These are phyloP conservation scores for Ectropis grisescens DNA, from an alignment of 1,140 invertebrate genomes.

Conservation along the genomic window DNA sequence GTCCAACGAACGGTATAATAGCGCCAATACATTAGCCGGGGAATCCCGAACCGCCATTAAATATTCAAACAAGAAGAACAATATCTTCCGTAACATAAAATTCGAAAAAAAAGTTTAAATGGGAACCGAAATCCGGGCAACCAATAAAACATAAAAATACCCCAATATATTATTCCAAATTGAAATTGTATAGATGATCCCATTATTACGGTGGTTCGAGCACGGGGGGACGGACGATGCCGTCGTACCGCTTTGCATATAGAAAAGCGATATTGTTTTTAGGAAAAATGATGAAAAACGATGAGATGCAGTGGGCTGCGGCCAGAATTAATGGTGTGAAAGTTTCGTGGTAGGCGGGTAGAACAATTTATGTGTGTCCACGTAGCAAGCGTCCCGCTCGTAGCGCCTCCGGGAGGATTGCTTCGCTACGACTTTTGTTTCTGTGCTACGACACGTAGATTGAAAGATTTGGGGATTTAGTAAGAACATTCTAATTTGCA, in stretches of 20 bases:
- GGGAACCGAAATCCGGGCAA: constrained; percentile 42
- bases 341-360: constrained; percentile 16
- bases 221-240: no score
- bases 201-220: constrained; percentile 36
- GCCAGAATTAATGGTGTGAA: constrained; percentile 55
- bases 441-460: no score
- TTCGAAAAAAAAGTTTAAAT: constrained; percentile 57
- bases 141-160: constrained; percentile 56
- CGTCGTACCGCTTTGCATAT: constrained; percentile 48
- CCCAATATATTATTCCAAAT: constrained; percentile 58
- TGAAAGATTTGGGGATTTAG: no score
- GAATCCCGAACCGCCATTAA: no score
- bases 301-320: constrained; percentile 42
- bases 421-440: no score
- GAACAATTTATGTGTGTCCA: constrained; percentile 33
- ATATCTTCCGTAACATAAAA: constrained; percentile 65
- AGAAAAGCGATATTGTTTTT: constrained; percentile 46
- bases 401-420: no score
- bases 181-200: constrained; percentile 42
- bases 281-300: constrained; percentile 46
- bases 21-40: no score
- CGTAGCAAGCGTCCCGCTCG: constrained; percentile 9
- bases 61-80: constrained; percentile 37
- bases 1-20: no score
- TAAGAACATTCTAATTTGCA: no score